A percentile compares a stretch with the other conserved stretches of the same genome.
Conservation (phyloP, 2,888 invertebrate species). For the Watsonalla cultraria region DNA sequence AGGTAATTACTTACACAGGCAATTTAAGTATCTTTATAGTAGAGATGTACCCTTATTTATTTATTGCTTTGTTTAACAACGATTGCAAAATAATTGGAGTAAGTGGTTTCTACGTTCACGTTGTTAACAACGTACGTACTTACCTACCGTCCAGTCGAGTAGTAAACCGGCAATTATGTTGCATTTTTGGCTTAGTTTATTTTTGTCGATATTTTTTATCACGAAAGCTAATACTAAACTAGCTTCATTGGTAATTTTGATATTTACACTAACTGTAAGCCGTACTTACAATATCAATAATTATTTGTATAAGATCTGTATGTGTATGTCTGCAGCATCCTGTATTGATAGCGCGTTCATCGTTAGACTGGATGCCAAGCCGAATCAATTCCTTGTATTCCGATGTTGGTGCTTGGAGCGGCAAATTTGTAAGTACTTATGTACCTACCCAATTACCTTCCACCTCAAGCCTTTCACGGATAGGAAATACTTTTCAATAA, state of each 20-base stretch:
- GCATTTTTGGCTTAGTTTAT: neutral
- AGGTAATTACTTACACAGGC: too few relatives aligned
- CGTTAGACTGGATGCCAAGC: conserved; percentile 73
- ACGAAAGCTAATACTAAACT: conserved; percentile 15
- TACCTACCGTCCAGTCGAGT: too few relatives aligned
- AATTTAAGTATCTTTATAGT: too few relatives aligned
- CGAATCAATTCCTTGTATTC: conserved; percentile 69
- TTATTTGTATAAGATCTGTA: neutral
- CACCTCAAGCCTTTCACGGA: too few relatives aligned
- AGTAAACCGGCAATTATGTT: neutral
- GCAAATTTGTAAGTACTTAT: conserved; percentile 69
- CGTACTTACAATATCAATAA: neutral
- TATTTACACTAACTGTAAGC: neutral
- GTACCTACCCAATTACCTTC: conserved; percentile 2
- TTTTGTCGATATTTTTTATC: conserved; percentile 4
- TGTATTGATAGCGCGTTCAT: conserved; percentile 62
- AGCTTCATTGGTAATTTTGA: conserved; percentile 17
- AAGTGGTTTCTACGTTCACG: neutral
- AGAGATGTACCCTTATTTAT: too few relatives aligned
- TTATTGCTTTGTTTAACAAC: too few relatives aligned
- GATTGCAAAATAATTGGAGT: neutral
- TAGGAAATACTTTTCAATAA: too few relatives aligned
- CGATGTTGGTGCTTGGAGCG: conserved; percentile 73
- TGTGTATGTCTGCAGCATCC: conserved; percentile 51
- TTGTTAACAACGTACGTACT: neutral